Percentiles rank a stretch among this genome's conserved stretches.
These are phyloP conservation scores for Rhipidura dahli DNA, from an alignment of 2,113 vertebrate species.

Conservation along the genomic window DNA sequence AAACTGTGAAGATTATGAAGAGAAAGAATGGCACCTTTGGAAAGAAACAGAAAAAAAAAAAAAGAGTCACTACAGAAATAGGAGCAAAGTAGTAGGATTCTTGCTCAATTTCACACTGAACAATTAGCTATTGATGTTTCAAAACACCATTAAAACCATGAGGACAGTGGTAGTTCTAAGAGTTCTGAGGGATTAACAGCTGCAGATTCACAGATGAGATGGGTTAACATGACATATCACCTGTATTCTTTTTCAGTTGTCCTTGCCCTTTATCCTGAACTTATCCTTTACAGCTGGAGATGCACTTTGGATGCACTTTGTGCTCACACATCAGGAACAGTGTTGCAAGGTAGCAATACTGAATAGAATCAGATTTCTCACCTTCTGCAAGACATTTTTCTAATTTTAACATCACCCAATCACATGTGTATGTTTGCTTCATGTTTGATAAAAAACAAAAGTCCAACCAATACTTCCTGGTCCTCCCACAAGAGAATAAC, in stretches of 20 bases:
- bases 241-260: neutral
- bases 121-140: neutral
- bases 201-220: neutral
- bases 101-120: neutral
- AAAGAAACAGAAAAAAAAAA: neutral
- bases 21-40: constrained; percentile 93
- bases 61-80: neutral
- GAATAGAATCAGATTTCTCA: neutral
- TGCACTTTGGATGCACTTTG: neutral
- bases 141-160: neutral
- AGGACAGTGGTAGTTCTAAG: neutral
- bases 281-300: neutral
- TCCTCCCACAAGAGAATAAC: neutral
- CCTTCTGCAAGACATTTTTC: neutral
- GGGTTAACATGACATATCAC: neutral
- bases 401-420: neutral
- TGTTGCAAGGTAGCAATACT: neutral
- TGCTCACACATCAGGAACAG: neutral
- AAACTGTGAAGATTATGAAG: constrained; percentile 91
- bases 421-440: neutral
- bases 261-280: neutral
- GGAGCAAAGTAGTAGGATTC: neutral
- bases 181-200: neutral
- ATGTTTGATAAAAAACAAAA: neutral
- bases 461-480: neutral